Conservation (phyloP, 2,113 vertebrate genomes). For the Leucoraja erinaceus region DNA sequence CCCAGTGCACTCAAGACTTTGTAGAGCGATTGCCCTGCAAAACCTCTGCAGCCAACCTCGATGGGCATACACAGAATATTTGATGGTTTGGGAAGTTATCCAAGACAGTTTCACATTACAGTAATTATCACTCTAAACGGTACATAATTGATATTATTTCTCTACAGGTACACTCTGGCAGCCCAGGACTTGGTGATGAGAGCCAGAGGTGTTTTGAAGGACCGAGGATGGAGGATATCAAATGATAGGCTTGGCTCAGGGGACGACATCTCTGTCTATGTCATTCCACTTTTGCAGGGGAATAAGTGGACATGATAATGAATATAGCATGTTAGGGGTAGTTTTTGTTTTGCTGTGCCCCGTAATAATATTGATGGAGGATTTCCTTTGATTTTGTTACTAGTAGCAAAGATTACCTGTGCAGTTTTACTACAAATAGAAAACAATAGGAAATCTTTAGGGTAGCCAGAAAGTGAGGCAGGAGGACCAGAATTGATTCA, state of each 20-base stretch:
- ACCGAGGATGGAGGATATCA: conserved; percentile 91
- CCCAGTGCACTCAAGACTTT: too few species aligned
- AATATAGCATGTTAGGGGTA: neutral
- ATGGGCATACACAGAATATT: too few species aligned
- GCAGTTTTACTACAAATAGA: conserved; percentile 22
- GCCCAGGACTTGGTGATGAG: conserved; percentile 94
- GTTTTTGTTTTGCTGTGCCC: neutral
- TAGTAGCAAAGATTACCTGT: conserved; percentile 3
- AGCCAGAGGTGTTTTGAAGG: conserved; percentile 84
- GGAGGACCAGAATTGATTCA: neutral
- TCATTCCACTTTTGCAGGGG: conserved; percentile 83
- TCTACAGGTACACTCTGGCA: conserved; percentile 84
- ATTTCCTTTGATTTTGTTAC: conserved; percentile 5
- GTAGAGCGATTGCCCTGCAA: too few species aligned
- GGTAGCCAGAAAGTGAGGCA: neutral
- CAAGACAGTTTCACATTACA: neutral
- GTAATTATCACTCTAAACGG: neutral
- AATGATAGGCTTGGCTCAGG: conserved; percentile 87
- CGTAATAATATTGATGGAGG: neutral
- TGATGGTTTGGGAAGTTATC: neutral
- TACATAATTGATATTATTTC: conserved; percentile 11
- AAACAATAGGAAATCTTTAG: neutral
- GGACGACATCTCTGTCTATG: conserved; percentile 93
- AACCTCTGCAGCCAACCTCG: too few species aligned
- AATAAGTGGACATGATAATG: conserved; percentile 64